Evolutionary conservation across 2,113 vertebrate genomes (phyloP).

Genomic region (Hystrix cristata): DNA sequence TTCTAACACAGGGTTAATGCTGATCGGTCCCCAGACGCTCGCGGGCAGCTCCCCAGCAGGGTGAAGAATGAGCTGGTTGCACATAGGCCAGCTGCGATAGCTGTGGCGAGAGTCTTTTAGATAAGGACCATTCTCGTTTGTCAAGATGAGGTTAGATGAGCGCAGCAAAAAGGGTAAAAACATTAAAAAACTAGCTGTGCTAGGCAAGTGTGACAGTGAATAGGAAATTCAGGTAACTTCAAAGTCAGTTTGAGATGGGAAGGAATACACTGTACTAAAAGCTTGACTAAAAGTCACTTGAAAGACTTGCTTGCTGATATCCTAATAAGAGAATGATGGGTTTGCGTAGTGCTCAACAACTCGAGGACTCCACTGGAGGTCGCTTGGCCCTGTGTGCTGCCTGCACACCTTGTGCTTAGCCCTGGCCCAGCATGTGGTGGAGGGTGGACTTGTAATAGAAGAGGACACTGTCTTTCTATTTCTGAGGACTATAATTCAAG

Average conservation of each 20-base stretch:
- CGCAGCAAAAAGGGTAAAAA: conserved; percentile 36
- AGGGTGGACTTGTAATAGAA: not conserved
- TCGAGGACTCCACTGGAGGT: not conserved
- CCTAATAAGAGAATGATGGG: not conserved
- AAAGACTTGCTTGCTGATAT: not conserved
- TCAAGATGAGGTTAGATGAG: conserved; percentile 68
- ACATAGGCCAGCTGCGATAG: conserved; percentile 83
- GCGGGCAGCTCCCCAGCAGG: conserved; percentile 84
- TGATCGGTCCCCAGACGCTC: conserved; percentile 84
- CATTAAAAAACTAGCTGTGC: not conserved
- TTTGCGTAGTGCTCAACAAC: not conserved
- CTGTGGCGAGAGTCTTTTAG: conserved; percentile 80
- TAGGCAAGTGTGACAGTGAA: not conserved
- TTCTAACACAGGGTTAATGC: conserved; percentile 79
- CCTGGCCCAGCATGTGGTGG: not conserved
- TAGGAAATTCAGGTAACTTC: conserved; percentile 13
- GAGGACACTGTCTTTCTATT: not conserved
- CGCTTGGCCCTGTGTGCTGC: not conserved
- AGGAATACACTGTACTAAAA: conserved; percentile 18
- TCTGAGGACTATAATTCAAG: conserved; percentile 36
- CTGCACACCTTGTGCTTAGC: not conserved
- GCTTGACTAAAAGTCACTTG: not conserved
- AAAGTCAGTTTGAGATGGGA: conserved; percentile 34
- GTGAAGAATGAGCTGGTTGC: conserved; percentile 74
- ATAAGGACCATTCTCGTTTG: conserved; percentile 73